Conservation (phyloP, 30 jellyfish, hydroid and myxozoan species). For the Mastigias papua region DNA sequence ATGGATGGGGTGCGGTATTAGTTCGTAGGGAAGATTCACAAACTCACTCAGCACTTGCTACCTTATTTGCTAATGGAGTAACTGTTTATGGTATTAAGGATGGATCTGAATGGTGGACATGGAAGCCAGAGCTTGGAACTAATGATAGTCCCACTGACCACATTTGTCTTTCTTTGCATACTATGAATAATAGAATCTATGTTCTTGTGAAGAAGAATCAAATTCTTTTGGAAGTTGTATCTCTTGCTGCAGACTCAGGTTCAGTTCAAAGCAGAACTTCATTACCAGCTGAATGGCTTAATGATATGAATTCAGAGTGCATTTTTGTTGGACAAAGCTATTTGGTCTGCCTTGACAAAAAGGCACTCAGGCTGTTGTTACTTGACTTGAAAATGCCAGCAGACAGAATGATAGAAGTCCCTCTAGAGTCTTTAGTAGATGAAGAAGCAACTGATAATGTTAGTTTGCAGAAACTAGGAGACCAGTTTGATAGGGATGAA, state of each 20-base stretch:
- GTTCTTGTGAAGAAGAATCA: conserved; percentile 49
- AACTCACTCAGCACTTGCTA: conserved; percentile 46
- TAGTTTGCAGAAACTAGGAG: conserved; percentile 22
- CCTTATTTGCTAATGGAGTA: conserved; percentile 52
- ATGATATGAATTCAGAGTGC: conserved; percentile 30
- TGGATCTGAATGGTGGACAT: conserved; percentile 82
- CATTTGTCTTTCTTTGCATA: conserved; percentile 44
- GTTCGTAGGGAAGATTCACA: conserved; percentile 17
- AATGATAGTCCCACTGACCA: conserved; percentile 12
- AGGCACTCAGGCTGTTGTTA: neutral
- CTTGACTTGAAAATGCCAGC: conserved; percentile 22
- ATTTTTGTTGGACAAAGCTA: conserved; percentile 22
- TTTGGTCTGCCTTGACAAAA: conserved; percentile 29
- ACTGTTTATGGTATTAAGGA: conserved; percentile 56
- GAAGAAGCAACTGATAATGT: conserved; percentile 9
- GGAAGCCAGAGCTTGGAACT: conserved; percentile 46
- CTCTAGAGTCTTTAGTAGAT: conserved; percentile 10
- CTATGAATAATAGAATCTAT: conserved; percentile 9
- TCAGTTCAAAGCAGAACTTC: conserved; percentile 21
- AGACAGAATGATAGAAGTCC: conserved; percentile 19
- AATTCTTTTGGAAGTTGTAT: conserved; percentile 28
- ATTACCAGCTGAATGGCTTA: conserved; percentile 67
- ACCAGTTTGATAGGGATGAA: conserved; percentile 33
- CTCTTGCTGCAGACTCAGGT: conserved; percentile 60
- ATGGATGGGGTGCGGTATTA: conserved; percentile 58